A percentile compares a stretch with the other conserved stretches of the same genome.
Conservation (phyloP, 2,888 invertebrate genomes). For the Eudemis profundana region DNA sequence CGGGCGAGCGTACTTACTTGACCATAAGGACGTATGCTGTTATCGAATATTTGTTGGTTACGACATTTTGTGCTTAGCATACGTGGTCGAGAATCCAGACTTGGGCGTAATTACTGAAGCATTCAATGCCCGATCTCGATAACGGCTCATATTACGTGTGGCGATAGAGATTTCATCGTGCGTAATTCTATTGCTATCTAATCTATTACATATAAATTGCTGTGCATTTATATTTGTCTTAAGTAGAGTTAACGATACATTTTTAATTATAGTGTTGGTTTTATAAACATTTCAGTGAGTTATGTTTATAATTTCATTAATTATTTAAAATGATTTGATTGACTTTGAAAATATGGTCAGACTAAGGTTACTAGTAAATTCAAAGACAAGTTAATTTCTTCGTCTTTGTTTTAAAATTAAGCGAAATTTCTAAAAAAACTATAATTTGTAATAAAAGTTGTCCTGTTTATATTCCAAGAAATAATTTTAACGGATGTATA, state of each 20-base stretch:
- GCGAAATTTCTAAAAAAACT: not conserved
- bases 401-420: no score
- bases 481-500: conserved; percentile 8
- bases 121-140: conserved; percentile 28
- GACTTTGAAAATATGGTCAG: no score
- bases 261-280: no score
- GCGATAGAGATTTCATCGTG: not conserved
- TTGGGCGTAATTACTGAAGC: conserved; percentile 24
- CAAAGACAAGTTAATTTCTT: no score
- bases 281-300: no score
- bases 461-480: conserved; percentile 8
- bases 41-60: not conserved
- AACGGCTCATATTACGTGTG: conserved; percentile 17
- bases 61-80: not conserved
- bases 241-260: no score
- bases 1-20: not conserved
- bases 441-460: not conserved
- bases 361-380: no score
- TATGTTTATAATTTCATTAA: no score
- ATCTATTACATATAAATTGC: not conserved
- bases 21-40: not conserved
- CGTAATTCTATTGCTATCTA: not conserved
- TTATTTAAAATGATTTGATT: no score
- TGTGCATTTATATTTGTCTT: not conserved
- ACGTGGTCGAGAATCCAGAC: not conserved